Percentiles rank a stretch among this genome's conserved stretches.
phyloP scores from a whole-genome alignment of 2,888 invertebrate genomes.

The Phyllotreta striolata region DNA sequence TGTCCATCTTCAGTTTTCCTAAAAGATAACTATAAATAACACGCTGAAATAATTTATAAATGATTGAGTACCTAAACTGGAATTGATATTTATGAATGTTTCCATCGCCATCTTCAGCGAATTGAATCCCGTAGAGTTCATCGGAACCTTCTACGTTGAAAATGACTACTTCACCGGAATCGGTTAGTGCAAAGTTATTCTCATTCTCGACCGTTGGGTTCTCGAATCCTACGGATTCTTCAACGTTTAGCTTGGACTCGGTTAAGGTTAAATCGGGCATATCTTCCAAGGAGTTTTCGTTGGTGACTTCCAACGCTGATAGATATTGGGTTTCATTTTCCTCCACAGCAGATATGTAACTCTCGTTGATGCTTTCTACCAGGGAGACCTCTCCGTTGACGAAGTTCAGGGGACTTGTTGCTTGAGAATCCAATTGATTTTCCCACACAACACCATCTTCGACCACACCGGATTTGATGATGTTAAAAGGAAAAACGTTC shows the following conservation, averaged over 20 bases:
- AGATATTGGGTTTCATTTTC: slow-evolving; percentile 56
- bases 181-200: slow-evolving; percentile 22
- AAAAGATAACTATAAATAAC: slow-evolving; percentile 32
- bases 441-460: slow-evolving; percentile 32
- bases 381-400: slow-evolving; percentile 34
- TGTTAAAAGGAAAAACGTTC: slow-evolving; percentile 23
- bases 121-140: slow-evolving; percentile 58
- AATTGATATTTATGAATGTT: slow-evolving; percentile 59
- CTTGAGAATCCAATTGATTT: slow-evolving; percentile 26
- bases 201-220: slow-evolving; percentile 30
- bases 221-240: slow-evolving; percentile 31
- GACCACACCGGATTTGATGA: slow-evolving; percentile 9
- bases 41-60: slow-evolving; percentile 9
- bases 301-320: slow-evolving; percentile 54
- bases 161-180: slow-evolving; percentile 48
- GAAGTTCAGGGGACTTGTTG: slow-evolving; percentile 25
- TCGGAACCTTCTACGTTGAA: slow-evolving; percentile 57
- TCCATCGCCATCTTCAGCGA: slow-evolving; percentile 57
- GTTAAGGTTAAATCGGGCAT: slow-evolving; percentile 43
- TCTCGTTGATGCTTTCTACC: slow-evolving; percentile 52
- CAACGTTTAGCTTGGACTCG: slow-evolving; percentile 39
- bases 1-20: slow-evolving; percentile 58
- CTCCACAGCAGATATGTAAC: slow-evolving; percentile 53
- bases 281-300: slow-evolving; percentile 49
- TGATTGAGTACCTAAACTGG: slow-evolving; percentile 54